Base-by-base conservation (phyloP, 2,888 invertebrate genomes). In the Formica aserva region DNA sequence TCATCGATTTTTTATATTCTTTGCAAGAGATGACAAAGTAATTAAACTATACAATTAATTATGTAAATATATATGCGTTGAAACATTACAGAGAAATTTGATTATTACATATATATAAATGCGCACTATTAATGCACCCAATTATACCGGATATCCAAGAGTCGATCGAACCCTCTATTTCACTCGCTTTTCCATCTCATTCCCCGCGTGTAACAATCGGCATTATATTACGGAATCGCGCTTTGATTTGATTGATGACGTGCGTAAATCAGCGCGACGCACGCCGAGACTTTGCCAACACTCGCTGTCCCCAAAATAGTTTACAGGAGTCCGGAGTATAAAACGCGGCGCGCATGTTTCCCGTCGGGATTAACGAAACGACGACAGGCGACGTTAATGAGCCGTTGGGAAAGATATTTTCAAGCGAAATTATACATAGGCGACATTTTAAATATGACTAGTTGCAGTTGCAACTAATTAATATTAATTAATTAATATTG, bases 201-300 rank as follows among this genome's bases (percentile, higher is more conserved):
- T n/a, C 60, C 29, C 38, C 32, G 72, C 74, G 85, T 80, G 88
- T 85, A 89, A 89, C 89, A 91, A 92, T 91, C 89, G 88, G 92
- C 90, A 91, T 92, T 91, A 91, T 91, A 91, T 92, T 88, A 88
- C 85, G 86, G 85, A 85, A 87, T 81, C 84, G 83, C 78, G 77
- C 84, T 87, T 91, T 93, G 93, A 93, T 93, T 93, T 92, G 93
- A 93, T 93, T 93, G 92, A 93, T 88, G 90, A 82, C 67, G 76
- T 69, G 86, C 89, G 91, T 92, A 92, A 92, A 93, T 90, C 91
- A 90, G 87, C 78, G 76, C 74, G 72, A 88, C 87, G 89, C 88
- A 81, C 85, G 88, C 89, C 78, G 85, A 92, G 92, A 92, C 89
- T 91, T 88, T 89, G 91, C 89, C 92, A 89, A 90, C 85, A 85